These are phyloP conservation scores for Leucosticte australis DNA, from an alignment of 2,113 vertebrate species.

Conservation along the genomic window DNA sequence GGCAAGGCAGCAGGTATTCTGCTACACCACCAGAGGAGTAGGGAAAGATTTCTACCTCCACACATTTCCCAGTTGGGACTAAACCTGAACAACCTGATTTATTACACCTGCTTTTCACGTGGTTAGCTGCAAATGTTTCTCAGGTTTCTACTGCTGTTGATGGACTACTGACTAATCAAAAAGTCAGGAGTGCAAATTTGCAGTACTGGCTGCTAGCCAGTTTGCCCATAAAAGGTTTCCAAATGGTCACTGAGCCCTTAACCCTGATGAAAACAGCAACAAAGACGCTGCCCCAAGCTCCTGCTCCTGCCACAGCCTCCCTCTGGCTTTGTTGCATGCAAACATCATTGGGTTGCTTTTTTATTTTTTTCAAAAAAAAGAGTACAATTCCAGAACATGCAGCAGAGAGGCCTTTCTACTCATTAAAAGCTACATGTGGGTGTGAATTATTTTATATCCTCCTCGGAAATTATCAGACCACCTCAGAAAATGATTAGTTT, in stretches of 20 bases:
- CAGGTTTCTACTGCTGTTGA: constrained; percentile 57
- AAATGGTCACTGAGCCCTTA: constrained; percentile 61
- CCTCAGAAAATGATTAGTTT: constrained; percentile 61
- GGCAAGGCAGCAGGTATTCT: not conserved
- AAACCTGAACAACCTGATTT: constrained; percentile 69
- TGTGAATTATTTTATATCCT: constrained; percentile 58
- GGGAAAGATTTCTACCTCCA: constrained; percentile 14
- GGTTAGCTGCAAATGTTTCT: constrained; percentile 70
- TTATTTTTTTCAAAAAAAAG: not conserved
- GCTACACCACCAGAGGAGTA: not conserved
- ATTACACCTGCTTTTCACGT: constrained; percentile 68
- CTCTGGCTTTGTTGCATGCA: not conserved
- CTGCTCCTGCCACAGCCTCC: not conserved
- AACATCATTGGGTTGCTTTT: not conserved
- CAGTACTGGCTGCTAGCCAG: constrained; percentile 61
- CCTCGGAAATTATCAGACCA: constrained; percentile 53
- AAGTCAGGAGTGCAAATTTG: constrained; percentile 66
- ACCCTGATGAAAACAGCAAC: constrained; percentile 59
- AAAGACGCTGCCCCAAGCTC: constrained; percentile 40
- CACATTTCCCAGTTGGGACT: constrained; percentile 61
- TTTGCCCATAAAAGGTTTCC: constrained; percentile 66
- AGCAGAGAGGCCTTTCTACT: not conserved
- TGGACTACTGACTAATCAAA: constrained; percentile 72
- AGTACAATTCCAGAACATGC: not conserved
- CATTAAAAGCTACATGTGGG: constrained; percentile 45